Evolutionary conservation across 2,888 invertebrate genomes (phyloP).

Genomic region (Caenorhabditis sp.): DNA sequence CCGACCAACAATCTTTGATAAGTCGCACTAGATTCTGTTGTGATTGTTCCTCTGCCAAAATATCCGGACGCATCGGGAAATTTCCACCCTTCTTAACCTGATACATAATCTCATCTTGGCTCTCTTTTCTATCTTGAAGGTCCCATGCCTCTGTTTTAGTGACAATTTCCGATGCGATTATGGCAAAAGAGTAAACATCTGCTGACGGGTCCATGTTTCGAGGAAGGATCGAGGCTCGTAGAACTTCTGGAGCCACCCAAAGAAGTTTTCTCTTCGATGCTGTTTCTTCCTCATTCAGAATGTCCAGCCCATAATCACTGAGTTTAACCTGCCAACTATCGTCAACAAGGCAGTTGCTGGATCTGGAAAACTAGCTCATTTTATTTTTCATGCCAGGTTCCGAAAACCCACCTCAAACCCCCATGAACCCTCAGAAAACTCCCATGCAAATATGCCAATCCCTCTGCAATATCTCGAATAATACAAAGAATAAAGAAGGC

Average conservation of each 20-base stretch:
- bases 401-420: too few species aligned
- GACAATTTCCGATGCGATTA: conserved; percentile 62
- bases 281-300: conserved; percentile 12
- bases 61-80: conserved; percentile 44
- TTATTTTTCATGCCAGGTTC: too few species aligned
- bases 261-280: conserved; percentile 23
- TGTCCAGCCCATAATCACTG: conserved; percentile 27
- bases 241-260: conserved; percentile 65
- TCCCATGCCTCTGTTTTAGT: conserved; percentile 62
- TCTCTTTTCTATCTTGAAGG: conserved; percentile 47
- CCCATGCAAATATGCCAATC: conserved; percentile 49
- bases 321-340: conserved; percentile 60
- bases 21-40: not conserved
- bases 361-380: too few species aligned
- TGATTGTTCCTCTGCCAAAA: too few species aligned
- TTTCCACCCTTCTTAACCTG: conserved; percentile 52
- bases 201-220: conserved; percentile 39
- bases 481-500: conserved; percentile 57
- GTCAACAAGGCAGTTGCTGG: conserved; percentile 55
- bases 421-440: conserved; percentile 53
- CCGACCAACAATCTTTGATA: not conserved
- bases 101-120: conserved; percentile 54
- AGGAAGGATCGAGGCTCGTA: conserved; percentile 28
- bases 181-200: conserved; percentile 66
- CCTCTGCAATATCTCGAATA: conserved; percentile 53